Conservation (phyloP, 2,797 vertebrate genomes). For the Ataeniobius toweri region DNA sequence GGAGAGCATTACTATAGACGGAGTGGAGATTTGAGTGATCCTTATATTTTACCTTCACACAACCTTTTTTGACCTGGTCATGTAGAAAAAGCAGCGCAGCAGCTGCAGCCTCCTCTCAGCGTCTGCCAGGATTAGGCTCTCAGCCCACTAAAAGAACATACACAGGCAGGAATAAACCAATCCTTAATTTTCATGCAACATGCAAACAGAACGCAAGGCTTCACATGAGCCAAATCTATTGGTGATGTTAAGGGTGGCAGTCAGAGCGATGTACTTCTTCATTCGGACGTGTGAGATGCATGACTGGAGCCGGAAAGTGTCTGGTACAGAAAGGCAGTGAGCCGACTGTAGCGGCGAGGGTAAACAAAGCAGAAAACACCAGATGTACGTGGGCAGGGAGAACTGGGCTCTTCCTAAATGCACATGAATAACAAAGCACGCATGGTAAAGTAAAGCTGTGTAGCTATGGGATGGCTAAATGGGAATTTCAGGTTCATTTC, state of each 20-base stretch:
- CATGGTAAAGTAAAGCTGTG: neutral
- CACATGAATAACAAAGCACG: neutral
- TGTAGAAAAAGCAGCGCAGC: neutral
- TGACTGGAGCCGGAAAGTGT: neutral
- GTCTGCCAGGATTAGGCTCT: neutral
- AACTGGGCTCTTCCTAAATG: neutral
- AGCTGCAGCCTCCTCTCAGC: neutral
- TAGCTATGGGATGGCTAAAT: neutral
- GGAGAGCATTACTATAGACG: conserved; percentile 15
- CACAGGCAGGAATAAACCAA: neutral
- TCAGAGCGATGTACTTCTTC: conserved; percentile 5
- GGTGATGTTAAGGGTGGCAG: neutral
- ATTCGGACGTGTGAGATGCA: neutral
- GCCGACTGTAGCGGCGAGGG: neutral
- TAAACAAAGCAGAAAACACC: conserved; percentile 1
- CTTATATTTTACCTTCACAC: conserved; percentile 1
- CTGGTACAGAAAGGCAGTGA: neutral
- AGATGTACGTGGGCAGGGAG: neutral
- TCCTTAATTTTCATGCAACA: conserved; percentile 12
- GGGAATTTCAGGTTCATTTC: neutral
- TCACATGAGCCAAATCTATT: neutral
- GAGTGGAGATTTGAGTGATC: neutral
- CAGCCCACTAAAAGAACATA: neutral
- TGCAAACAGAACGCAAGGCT: neutral
- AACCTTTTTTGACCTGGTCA: neutral